Percentiles rank a stretch among this genome's conserved stretches.
Evolutionary conservation across 2,797 vertebrate genomes (phyloP).

Genomic region (Otolemur crassicaudatus): DNA sequence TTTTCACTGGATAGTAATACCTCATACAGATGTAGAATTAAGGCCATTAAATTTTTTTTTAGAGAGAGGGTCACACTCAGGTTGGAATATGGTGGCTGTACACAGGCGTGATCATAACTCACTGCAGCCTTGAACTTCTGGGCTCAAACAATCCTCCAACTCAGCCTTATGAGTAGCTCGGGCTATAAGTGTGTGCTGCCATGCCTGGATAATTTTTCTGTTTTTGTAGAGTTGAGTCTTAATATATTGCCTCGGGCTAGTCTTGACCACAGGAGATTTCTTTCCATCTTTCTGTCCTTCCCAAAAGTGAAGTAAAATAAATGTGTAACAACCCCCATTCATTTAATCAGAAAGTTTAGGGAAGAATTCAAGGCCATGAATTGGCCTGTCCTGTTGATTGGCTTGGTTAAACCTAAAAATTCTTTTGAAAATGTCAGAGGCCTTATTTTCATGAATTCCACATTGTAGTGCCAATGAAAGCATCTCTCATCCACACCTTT

Average conservation of each 20-base stretch:
- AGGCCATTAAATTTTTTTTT: not conserved
- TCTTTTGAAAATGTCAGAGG: slow-evolving; percentile 36
- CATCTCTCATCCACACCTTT: not conserved
- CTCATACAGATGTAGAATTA: slow-evolving; percentile 1
- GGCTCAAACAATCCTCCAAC: not conserved
- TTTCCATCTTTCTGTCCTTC: too few species aligned
- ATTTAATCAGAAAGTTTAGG: slow-evolving; percentile 5
- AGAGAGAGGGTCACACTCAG: not conserved
- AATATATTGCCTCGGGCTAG: not conserved
- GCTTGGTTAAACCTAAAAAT: slow-evolving; percentile 30
- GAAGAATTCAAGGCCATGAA: not conserved
- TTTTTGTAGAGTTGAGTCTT: not conserved
- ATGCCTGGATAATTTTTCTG: not conserved
- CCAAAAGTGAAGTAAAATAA: not conserved
- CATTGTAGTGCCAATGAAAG: not conserved
- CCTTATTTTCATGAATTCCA: slow-evolving; percentile 54
- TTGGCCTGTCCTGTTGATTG: not conserved
- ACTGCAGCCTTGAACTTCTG: not conserved
- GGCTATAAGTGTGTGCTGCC: not conserved
- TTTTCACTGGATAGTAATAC: not conserved
- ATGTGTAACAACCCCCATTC: not conserved
- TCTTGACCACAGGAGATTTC: not conserved
- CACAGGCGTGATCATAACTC: not conserved
- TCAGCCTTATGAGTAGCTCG: not conserved
- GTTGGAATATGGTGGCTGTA: not conserved